A percentile compares a stretch with the other conserved stretches of the same genome.
These are phyloP conservation scores for Oreortyx pictus DNA, from an alignment of 2,797 vertebrate species.

Conservation along the genomic window DNA sequence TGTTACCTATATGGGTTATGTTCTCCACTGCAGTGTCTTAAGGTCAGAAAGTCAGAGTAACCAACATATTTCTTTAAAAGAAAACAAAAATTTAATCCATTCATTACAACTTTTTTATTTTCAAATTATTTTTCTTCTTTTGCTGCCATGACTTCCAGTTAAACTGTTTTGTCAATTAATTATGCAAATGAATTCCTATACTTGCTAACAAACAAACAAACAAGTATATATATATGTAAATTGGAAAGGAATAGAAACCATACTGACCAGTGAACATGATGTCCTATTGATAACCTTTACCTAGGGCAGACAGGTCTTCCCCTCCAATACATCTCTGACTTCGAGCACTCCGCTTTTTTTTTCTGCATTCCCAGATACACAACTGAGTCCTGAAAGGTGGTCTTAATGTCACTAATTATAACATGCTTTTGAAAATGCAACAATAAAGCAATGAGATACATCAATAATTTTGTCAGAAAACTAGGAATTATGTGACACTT, in stretches of 20 bases:
- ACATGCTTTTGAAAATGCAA: neutral
- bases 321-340: fast-evolving
- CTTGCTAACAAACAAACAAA: neutral
- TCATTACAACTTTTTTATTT: neutral
- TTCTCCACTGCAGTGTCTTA: neutral
- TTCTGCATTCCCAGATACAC: neutral
- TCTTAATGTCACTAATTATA: neutral
- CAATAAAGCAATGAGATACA: neutral
- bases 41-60: neutral
- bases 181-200: neutral
- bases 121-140: neutral
- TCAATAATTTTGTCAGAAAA: neutral
- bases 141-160: neutral
- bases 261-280: neutral
- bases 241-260: neutral
- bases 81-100: neutral
- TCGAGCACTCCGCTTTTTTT: neutral
- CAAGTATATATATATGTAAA: too few relatives aligned
- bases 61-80: neutral
- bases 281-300: neutral
- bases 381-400: neutral
- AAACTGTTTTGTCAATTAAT: neutral
- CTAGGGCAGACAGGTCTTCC: neutral
- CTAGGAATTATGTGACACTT: neutral
- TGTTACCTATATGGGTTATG: too few relatives aligned